Conservation (phyloP, 1,140 invertebrate genomes). For the Scaptomyza pallida region DNA sequence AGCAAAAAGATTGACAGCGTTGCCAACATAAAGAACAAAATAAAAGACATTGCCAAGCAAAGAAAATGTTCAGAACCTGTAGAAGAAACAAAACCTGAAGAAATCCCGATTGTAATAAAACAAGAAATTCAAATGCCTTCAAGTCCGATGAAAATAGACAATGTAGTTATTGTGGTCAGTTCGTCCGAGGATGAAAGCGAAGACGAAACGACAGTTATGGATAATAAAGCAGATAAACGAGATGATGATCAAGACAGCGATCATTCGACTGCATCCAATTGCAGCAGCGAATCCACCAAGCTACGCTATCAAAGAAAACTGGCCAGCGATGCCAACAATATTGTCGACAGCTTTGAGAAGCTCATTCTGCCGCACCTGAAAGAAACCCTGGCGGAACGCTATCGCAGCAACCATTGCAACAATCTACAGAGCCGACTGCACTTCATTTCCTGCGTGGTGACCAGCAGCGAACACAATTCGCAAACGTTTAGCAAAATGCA, state of each 20-base stretch:
- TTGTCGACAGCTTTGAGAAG: conserved; percentile 75
- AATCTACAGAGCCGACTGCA: conserved; percentile 48
- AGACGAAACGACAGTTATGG: not conserved
- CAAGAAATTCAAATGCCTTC: conserved; percentile 15
- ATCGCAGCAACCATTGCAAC: conserved; percentile 48
- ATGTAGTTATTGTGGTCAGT: conserved; percentile 42
- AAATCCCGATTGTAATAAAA: not conserved
- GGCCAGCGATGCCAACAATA: conserved; percentile 47
- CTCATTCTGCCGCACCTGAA: conserved; percentile 65
- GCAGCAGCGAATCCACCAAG: conserved; percentile 34
- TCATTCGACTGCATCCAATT: conserved; percentile 27
- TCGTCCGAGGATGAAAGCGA: conserved; percentile 49
- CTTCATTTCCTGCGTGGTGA: conserved; percentile 75
- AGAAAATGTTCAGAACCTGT: not conserved
- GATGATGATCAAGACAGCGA: conserved; percentile 29
- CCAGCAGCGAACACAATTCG: conserved; percentile 64
- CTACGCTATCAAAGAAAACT: conserved; percentile 50
- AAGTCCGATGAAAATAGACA: too few species aligned
- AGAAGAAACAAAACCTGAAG: not conserved
- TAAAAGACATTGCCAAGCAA: not conserved
- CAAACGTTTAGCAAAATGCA: conserved; percentile 62
- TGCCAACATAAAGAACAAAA: not conserved
- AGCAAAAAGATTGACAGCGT: not conserved
- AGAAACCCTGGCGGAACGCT: conserved; percentile 41
- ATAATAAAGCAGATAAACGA: not conserved